A percentile compares a stretch with the other conserved stretches of the same genome.
Evolutionary conservation across 2,797 vertebrate species (phyloP).

Genomic region (Glyptemys insculpta): DNA sequence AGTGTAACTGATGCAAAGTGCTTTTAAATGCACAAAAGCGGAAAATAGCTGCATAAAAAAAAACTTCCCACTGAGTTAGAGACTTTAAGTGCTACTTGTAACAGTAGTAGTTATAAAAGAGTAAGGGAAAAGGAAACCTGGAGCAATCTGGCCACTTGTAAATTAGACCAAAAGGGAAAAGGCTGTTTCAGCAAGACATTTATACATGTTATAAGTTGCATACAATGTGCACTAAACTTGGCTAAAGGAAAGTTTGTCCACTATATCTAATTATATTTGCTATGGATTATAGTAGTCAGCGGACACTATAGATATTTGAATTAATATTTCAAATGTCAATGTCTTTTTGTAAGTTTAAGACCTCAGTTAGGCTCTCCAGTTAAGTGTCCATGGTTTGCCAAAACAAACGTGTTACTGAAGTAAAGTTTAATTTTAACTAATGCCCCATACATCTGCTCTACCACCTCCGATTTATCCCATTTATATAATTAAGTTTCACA

Average conservation of each 20-base stretch:
- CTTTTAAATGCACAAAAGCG: not conserved
- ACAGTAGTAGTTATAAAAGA: not conserved
- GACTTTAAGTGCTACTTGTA: not conserved
- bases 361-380: not conserved
- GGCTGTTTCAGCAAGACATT: not conserved
- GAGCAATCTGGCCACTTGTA: not conserved
- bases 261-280: not conserved
- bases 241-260: accelerated
- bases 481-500: not conserved
- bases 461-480: not conserved
- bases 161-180: not conserved
- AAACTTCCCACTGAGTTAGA: not conserved
- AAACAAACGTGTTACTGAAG: not conserved
- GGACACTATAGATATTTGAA: not conserved
- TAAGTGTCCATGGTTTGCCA: not conserved
- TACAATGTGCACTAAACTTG: accelerated
- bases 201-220: accelerated
- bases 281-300: not conserved
- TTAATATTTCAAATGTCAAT: not conserved
- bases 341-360: not conserved
- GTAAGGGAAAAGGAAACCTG: not conserved
- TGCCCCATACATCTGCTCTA: not conserved
- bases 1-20: not conserved
- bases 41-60: not conserved
- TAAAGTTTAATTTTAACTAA: not conserved